Evolutionary conservation across 2,888 invertebrate species (phyloP).

Genomic region (Drymonia ruficornis): DNA sequence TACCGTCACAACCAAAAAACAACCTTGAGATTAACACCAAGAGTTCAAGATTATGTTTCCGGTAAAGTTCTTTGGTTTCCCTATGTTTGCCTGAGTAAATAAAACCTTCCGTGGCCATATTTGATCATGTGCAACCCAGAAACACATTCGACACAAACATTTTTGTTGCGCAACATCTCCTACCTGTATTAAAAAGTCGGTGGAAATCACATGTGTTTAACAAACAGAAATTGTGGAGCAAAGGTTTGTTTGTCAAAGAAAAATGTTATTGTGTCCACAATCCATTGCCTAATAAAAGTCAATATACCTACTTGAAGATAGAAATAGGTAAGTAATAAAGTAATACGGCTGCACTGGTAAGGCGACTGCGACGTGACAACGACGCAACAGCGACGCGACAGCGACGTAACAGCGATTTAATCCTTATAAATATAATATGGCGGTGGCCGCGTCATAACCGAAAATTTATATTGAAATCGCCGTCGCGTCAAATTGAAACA

Average conservation of each 20-base stretch:
- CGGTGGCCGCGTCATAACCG: too few species aligned
- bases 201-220: conserved; percentile 1
- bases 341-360: too few species aligned
- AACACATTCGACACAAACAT: conserved; percentile 2
- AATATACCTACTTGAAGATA: background rate
- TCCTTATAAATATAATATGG: too few species aligned
- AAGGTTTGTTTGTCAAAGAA: background rate
- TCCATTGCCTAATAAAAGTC: background rate
- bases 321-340: too few species aligned
- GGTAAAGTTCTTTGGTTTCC: conserved; percentile 35
- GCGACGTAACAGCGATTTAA: too few species aligned
- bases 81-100: conserved; percentile 37
- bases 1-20: conserved; percentile 3
- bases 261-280: conserved; percentile 1
- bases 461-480: too few species aligned
- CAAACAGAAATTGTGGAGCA: conserved; percentile 4
- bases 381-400: too few species aligned
- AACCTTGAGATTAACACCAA: conserved; percentile 10
- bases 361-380: too few species aligned
- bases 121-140: conserved; percentile 33
- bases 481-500: too few species aligned
- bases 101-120: conserved; percentile 30
- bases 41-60: conserved; percentile 9
- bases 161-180: conserved; percentile 4
- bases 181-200: conserved; percentile 5